Evolutionary conservation across 53 echinoderm and acorn worm species (phyloP), one percentile per base, ranked within the genome.

Genomic region (Actinopyga echinites): DNA sequence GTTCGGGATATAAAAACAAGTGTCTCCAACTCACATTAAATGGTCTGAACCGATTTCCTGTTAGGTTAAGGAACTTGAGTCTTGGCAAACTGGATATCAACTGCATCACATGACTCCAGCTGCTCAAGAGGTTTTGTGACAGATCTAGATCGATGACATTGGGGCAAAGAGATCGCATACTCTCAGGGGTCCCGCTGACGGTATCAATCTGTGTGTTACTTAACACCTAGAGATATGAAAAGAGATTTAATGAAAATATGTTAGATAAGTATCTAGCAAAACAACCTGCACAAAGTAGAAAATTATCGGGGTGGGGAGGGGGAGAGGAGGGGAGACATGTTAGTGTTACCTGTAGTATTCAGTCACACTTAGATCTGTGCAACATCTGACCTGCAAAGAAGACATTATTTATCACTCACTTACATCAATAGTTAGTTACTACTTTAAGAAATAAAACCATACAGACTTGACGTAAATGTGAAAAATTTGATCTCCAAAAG

Each of bases 61-160:
- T 90, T 15, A 96, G 78, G 64, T 96, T 94, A 35, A 94, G 85
- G 65, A 91, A 96, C 67, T 93, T 85, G 21, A 96, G 82, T n/a
- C 79, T 85, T 44, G 90, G 94, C 56, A 95, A 87, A 33, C 91
- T 77, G 31, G 42, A 64, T 79, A 94, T 77, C 45, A 96, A 86
- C 55, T 34, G 57, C 42, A 93, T 75, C 30, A 93, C 91, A 59
- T 94, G 89, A 21, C 66, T 49, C 95, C 95, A 94, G 75, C 64
- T 53, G 52, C 53, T 77, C 45, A 95, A 83, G 55, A 80, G 67
- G 62, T 96, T 93, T 57, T 74, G 84, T 2, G 92, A 91, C 22
- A 96, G 85, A 63, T 96, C 96, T 43, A 96, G 83, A 63, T 96
- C 96, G 5, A 85, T 73, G 9, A 96, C 83, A 64, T 96, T 94